Evolutionary conservation across 2,113 vertebrate genomes (phyloP), one percentile per base, ranked within the genome.

Genomic region (Sylvilagus bachmani): DNA sequence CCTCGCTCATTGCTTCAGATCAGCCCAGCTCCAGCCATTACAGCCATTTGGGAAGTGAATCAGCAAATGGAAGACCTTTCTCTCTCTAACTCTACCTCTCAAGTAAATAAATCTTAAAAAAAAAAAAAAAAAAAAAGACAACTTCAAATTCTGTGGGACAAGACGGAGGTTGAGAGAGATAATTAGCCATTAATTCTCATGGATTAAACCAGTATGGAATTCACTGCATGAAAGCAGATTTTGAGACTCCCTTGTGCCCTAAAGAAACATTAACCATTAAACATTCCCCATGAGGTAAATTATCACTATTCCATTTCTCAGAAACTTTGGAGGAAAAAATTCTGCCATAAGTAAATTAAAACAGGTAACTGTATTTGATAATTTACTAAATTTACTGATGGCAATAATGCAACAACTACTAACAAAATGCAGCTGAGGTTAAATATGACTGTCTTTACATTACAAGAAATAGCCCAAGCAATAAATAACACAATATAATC

Each of bases 271-370:
- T 66, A 86, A 31, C 19, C 77, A 90, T 36, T 61, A 83, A 91
- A 90, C 55, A 64, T 83, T 67, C 94, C 90, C 33, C 86, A 94
- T 27, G 82, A 92, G 82, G 19, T 82, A 38, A 82, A 85, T 69
- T 58, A 84, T 75, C 36, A 90, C 24, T 89, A 86, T 8, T 10
- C 49, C 16, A 87, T 51, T 79, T 89, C 33, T 55, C 58, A 90
- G 91, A 21, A 96, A 93, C 31, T 93, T 14, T 75, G 66, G 66
- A 91, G 38, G n/a, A 58, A 38, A 96, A 90, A 91, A 91, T 8
- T 75, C 0, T 67, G 81, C 86, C 33, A 89, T 44, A 44, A 44
- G 44, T 44, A 96, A 83, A 58, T 58, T 58, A 58, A 17, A 19
- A 58, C 55, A 17, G 55, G 19, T 58, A 19, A 58, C 55, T 58